Conservation (phyloP, 92 coral and sea anemone genomes). For the Paragorgia papillata region DNA sequence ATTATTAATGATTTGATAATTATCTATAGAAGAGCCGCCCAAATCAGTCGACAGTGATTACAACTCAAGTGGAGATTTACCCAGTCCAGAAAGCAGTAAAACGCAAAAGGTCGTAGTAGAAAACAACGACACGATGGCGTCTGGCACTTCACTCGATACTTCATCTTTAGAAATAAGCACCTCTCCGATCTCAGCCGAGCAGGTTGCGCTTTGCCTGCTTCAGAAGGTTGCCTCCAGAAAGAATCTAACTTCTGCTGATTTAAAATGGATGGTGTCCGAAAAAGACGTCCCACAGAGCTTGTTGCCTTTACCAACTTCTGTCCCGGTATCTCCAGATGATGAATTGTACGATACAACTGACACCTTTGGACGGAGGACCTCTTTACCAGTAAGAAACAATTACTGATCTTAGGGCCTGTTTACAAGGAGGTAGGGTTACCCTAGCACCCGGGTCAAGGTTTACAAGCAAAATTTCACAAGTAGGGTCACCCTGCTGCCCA, state of each 20-base stretch:
- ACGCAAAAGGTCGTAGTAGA: neutral
- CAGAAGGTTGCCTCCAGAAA: slow-evolving; percentile 85
- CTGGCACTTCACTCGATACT: slow-evolving; percentile 7
- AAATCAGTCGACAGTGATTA: slow-evolving; percentile 43
- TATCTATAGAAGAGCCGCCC: slow-evolving; percentile 28
- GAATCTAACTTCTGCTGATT: slow-evolving; percentile 89
- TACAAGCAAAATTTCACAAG: no score
- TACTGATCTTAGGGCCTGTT: no score
- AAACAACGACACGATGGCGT: neutral
- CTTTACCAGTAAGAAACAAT: slow-evolving; percentile 66
- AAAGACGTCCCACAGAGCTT: slow-evolving; percentile 91
- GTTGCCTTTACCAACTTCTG: slow-evolving; percentile 86
- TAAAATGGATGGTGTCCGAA: slow-evolving; percentile 94
- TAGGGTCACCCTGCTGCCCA: no score
- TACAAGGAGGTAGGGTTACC: no score
- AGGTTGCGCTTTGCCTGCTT: slow-evolving; percentile 84
- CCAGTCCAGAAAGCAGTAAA: slow-evolving; percentile 21
- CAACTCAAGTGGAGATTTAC: slow-evolving; percentile 22
- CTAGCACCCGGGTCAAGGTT: no score
- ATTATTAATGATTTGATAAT: no score
- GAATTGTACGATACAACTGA: slow-evolving; percentile 45
- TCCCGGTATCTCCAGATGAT: slow-evolving; percentile 94
- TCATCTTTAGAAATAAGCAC: slow-evolving; percentile 10
- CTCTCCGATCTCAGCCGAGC: slow-evolving; percentile 89
- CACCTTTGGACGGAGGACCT: slow-evolving; percentile 39